Percentiles rank a stretch among this genome's conserved stretches.
phyloP scores from a whole-genome alignment of 2,797 vertebrate species.

The Eleutherodactylus coqui region DNA sequence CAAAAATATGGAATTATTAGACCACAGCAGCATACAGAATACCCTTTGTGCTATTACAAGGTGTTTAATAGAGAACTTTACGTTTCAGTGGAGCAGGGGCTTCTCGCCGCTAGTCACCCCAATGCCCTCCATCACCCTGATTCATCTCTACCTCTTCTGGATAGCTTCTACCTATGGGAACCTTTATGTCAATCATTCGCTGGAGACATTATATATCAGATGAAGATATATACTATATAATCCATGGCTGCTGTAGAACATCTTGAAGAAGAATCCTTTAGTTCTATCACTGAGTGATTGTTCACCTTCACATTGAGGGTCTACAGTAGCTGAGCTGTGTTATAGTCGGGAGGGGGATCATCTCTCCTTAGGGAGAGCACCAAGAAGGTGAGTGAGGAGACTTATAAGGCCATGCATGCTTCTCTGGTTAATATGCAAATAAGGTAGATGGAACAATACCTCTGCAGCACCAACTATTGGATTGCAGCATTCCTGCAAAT shows the following conservation, averaged over 20 bases:
- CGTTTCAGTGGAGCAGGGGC: background rate
- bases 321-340: background rate
- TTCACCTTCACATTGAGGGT: background rate
- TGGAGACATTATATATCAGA: too few species aligned
- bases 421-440: too few species aligned
- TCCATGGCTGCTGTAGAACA: background rate
- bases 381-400: too few species aligned
- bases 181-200: too few species aligned
- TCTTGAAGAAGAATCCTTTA: background rate
- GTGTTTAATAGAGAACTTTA: background rate
- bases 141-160: background rate
- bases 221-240: too few species aligned
- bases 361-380: too few species aligned
- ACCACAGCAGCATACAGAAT: background rate
- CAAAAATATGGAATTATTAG: background rate
- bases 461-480: too few species aligned
- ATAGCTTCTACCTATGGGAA: background rate
- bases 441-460: too few species aligned
- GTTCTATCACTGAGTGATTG: background rate
- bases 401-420: too few species aligned
- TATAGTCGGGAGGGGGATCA: too few species aligned
- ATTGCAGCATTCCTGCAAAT: too few species aligned
- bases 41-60: background rate
- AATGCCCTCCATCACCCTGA: background rate
- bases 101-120: background rate